Conservation (phyloP, 1,140 invertebrate species). For the Plutomurus gul region DNA sequence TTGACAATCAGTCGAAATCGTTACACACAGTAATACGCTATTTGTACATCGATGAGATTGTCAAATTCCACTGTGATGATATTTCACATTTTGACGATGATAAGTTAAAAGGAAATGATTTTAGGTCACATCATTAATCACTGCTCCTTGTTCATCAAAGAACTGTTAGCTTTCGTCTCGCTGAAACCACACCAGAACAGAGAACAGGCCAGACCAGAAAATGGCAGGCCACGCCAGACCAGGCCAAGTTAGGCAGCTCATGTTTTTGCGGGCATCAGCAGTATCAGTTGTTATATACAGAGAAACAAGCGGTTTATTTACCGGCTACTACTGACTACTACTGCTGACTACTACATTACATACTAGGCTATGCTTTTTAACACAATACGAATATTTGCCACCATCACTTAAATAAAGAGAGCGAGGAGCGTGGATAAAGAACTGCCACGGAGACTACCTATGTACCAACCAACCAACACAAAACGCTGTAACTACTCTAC, state of each 20-base stretch:
- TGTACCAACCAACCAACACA: no score
- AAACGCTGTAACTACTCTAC: no score
- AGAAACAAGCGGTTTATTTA: neutral
- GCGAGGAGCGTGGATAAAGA: no score
- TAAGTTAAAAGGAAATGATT: slow-evolving; percentile 43
- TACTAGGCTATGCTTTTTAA: no score
- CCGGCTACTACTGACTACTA: neutral
- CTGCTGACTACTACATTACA: neutral
- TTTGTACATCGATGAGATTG: neutral
- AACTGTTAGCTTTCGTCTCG: neutral
- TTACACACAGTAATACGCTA: neutral
- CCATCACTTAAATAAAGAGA: no score
- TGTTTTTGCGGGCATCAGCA: slow-evolving; percentile 34
- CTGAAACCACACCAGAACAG: neutral
- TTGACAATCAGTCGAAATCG: neutral
- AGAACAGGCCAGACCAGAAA: no score
- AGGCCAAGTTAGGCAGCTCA: neutral
- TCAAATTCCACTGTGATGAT: slow-evolving; percentile 25
- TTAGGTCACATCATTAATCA: slow-evolving; percentile 48
- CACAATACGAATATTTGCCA: no score
- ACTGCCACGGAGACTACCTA: no score
- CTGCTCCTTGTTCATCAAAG: slow-evolving; percentile 39
- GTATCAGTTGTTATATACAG: neutral
- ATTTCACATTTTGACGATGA: slow-evolving; percentile 40
- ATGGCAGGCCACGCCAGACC: neutral